These are phyloP conservation scores for Hydractinia echinata DNA, from an alignment of 30 jellyfish, hydroid and myxozoan species.

Conservation along the genomic window DNA sequence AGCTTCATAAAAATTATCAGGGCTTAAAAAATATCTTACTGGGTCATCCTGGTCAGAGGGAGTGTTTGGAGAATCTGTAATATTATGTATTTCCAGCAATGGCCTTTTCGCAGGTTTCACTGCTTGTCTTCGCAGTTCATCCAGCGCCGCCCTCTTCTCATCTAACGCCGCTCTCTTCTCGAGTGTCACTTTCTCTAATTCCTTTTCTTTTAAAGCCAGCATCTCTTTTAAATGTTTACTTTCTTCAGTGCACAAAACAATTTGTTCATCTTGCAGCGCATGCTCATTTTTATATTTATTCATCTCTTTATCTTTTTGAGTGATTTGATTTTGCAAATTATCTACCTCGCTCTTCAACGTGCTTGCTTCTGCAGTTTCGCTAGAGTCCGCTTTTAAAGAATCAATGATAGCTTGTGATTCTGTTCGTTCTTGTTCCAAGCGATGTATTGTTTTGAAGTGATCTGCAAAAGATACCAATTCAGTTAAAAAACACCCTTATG, in stretches of 20 bases:
- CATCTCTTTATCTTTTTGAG: neutral
- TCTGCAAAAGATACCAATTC: neutral
- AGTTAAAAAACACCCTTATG: no score
- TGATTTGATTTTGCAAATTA: neutral
- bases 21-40: neutral
- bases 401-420: neutral
- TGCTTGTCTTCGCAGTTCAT: neutral
- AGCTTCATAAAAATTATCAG: neutral
- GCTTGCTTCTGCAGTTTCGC: neutral
- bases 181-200: neutral
- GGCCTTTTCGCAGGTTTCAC: conserved; percentile 1
- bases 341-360: neutral
- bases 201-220: conserved; percentile 7
- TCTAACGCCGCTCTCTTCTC: conserved; percentile 17
- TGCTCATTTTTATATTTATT: neutral
- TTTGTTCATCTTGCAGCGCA: neutral
- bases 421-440: neutral
- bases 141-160: conserved; percentile 2
- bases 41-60: neutral
- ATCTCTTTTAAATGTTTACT: neutral
- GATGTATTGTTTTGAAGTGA: neutral
- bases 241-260: neutral
- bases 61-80: neutral
- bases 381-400: neutral
- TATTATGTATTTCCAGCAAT: neutral